Base-by-base conservation (phyloP, 2,113 vertebrate genomes). In the Chinchilla lanigera region DNA sequence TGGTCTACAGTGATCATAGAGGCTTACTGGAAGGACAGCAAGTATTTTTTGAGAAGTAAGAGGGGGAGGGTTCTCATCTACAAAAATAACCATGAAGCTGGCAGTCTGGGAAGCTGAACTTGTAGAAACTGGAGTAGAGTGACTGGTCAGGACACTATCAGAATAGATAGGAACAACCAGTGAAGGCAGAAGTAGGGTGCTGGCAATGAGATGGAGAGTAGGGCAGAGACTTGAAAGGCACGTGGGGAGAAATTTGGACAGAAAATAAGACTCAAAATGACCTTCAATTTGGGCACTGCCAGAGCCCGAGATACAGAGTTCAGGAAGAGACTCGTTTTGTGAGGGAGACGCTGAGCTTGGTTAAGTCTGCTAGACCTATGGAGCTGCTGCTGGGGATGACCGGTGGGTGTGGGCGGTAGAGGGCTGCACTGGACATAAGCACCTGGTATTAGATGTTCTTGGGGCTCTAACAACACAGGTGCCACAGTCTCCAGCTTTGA, bases 341-440 rank as follows among this genome's bases (percentile, higher is more conserved):
- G n/a, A 65, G 24, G 78, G 80, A 61, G 80, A 56, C 19, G 12
- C 44, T 12, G 30, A 65, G 35, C 54, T 67, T 1, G 4, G 19
- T 38, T 28, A 61, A 30, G 44, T 56, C 5, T 35, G 22, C 26
- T 9, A 35, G 54, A 35, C n/a, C 30, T 35, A 9, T 0, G 5
- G 1, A 12, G 41, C 38, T 61, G 56, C 83, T 91, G n/a, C n/a
- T 35, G 28, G 52, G 90, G 38, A 30, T 16, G 54, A 47, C 14
- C 24, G 7, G 56, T 0, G 33, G 60, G 24, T 35, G 12, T 11
- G 5, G 58, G 5, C 17, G 16, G 8, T 0, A 11, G 2, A 81
- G 56, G 4, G n/a, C 38, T 56, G 69, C n/a, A 14, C 7, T 4
- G 47, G n/a, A 73, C 20, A 52, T 7, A 9, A 1, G 24, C 3